A percentile compares a stretch with the other conserved stretches of the same genome.
phyloP scores from a whole-genome alignment of 2,797 vertebrate species.

The Gadopsis marmoratus region DNA sequence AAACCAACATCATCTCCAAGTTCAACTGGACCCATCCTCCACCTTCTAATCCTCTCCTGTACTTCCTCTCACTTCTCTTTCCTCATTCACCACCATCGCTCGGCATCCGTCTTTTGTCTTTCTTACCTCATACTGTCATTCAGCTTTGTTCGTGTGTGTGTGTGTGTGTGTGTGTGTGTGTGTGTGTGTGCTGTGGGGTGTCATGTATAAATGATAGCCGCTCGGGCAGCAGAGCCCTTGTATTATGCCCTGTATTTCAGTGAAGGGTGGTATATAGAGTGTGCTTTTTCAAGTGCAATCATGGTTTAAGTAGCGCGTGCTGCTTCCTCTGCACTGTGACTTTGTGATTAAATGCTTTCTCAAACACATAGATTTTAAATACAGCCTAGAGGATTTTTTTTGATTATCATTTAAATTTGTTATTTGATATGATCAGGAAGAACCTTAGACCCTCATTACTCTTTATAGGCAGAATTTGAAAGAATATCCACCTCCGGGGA shows the following conservation, averaged over 20 bases:
- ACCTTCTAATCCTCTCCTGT: slow-evolving; percentile 12
- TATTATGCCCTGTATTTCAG: slow-evolving; percentile 3
- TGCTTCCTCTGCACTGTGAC: background rate
- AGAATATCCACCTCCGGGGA: slow-evolving; percentile 40
- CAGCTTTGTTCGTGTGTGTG: background rate
- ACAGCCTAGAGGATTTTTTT: slow-evolving; percentile 18
- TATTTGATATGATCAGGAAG: slow-evolving; percentile 44
- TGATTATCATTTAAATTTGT: slow-evolving; percentile 38
- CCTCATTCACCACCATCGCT: slow-evolving; percentile 2
- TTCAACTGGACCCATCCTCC: slow-evolving; percentile 4
- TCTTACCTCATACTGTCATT: slow-evolving; percentile 8
- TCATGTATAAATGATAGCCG: slow-evolving; percentile 29
- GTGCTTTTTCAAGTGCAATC: background rate
- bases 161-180: slow-evolving; percentile 7
- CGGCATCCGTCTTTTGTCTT: slow-evolving; percentile 6
- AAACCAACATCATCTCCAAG: slow-evolving; percentile 10
- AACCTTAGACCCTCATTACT: slow-evolving; percentile 38
- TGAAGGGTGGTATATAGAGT: background rate
- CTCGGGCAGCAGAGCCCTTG: slow-evolving; percentile 12
- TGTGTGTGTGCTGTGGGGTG: background rate
- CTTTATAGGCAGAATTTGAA: slow-evolving; percentile 43
- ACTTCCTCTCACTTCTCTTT: background rate
- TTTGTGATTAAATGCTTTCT: slow-evolving; percentile 13
- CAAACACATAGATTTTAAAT: slow-evolving; percentile 34
- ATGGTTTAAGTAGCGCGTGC: background rate